Conservation (phyloP, 2,888 invertebrate genomes). For the Tigriopus californicus region DNA sequence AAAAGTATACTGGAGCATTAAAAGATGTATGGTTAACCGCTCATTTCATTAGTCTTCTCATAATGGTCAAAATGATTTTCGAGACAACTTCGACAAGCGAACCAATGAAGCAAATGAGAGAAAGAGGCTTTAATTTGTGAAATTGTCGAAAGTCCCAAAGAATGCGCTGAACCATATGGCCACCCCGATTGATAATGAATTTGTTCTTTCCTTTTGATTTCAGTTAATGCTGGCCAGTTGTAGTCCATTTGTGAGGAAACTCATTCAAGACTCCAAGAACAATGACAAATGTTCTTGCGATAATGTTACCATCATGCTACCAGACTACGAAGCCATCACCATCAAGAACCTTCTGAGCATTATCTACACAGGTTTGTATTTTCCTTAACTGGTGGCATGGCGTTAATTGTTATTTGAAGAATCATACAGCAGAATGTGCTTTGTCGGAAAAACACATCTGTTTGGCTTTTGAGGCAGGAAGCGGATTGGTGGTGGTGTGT, state of each 20-base stretch:
- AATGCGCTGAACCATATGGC: background rate
- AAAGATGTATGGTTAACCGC: no score
- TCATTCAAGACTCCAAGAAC: background rate
- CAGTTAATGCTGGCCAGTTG: conserved; percentile 7
- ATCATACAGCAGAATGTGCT: background rate
- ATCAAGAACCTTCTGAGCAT: conserved; percentile 8
- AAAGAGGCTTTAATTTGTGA: no score
- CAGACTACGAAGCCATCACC: conserved; percentile 9
- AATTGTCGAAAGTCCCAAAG: no score
- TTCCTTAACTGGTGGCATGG: background rate
- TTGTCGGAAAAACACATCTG: no score
- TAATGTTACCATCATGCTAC: conserved; percentile 5
- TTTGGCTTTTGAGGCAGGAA: no score
- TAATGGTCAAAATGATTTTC: no score
- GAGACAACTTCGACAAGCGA: no score
- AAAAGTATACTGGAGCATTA: no score
- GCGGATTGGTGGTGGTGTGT: background rate
- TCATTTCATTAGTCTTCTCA: no score
- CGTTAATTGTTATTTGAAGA: background rate
- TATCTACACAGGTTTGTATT: conserved; percentile 6
- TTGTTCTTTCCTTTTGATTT: background rate
- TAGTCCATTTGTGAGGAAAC: background rate
- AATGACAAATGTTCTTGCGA: conserved; percentile 4
- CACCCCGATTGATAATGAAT: background rate
- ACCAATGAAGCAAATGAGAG: no score